Evolutionary conservation across 2,113 vertebrate genomes (phyloP), one percentile per base, ranked within the genome.

Genomic region (Salvator merianae): DNA sequence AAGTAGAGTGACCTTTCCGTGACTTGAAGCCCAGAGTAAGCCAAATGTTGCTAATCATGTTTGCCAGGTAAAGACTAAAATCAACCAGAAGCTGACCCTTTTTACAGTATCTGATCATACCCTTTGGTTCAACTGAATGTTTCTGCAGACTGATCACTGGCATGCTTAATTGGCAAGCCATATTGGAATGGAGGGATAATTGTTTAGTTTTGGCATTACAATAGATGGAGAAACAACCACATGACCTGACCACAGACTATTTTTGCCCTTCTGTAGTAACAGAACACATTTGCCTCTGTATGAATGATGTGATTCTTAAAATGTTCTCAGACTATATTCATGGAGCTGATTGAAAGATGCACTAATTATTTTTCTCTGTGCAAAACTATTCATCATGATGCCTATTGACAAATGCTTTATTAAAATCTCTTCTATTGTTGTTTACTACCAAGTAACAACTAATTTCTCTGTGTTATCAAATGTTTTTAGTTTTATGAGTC

Each of bases 291-390:
- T 59, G 14, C 14, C 20, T 16, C 55, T 59, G 10, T 47, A 47
- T 47, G 43, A 47, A 47, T 47, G 43, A 47, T 47, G 10, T 47
- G 43, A 47, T 59, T 16, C 16, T 20, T 20, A 55, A 20, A 20
- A 16, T 59, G 14, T 20, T 59, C 18, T 16, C 16, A 55, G 53
- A 55, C 53, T 74, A 12, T 63, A 24, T 47, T 47, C 68, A 43
- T 1, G 38, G 59, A 28, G 75, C 8, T 66, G 22, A 85, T 43
- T 2, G 40, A 63, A 77, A 63, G 20, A 22, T 90, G 26, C n/a
- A 83, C 87, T 86, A 90, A 86, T 87, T 32, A 55, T 62, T 34
- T 83, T 88, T 59, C 28, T 70, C 43, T 32, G 77, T 84, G 62
- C 1, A 47, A 62, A 83, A 70, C 53, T 71, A 79, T 66, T 81